These are phyloP conservation scores for Agrochola lychnidis DNA, from an alignment of 2,888 invertebrate genomes.

Conservation along the genomic window DNA sequence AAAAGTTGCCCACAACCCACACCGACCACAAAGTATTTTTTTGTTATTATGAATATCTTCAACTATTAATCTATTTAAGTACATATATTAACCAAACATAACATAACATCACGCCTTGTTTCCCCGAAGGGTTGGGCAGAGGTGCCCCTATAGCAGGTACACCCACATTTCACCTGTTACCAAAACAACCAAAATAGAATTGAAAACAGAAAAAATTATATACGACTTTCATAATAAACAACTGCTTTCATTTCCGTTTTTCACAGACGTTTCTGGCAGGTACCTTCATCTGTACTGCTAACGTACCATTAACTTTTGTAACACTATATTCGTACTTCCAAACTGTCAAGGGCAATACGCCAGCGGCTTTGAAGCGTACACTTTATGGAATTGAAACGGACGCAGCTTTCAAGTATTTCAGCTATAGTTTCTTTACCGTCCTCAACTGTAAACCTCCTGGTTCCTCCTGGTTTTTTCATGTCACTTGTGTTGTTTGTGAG, in stretches of 20 bases:
- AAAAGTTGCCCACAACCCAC: too few species aligned
- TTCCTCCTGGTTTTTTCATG: background rate
- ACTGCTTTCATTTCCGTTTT: background rate
- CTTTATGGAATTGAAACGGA: conserved; percentile 39
- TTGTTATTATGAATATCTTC: background rate
- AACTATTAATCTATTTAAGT: background rate
- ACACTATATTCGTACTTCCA: conserved; percentile 17
- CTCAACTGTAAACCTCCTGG: background rate
- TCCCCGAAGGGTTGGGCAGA: too few species aligned
- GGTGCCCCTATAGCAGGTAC: too few species aligned
- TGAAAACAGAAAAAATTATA: background rate
- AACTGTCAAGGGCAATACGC: conserved; percentile 45
- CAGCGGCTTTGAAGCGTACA: conserved; percentile 38
- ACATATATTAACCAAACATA: background rate
- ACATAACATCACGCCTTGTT: too few species aligned
- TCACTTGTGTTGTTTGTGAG: background rate
- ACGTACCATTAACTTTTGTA: conserved; percentile 15
- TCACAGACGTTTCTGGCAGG: background rate
- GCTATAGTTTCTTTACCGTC: conserved; percentile 4
- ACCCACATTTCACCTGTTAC: too few species aligned
- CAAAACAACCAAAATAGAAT: background rate
- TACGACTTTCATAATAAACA: background rate
- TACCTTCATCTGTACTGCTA: background rate
- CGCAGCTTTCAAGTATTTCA: conserved; percentile 28
- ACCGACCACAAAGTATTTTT: background rate